Conservation (phyloP, 1,140 invertebrate genomes). For the Heliconius eleuchia region DNA sequence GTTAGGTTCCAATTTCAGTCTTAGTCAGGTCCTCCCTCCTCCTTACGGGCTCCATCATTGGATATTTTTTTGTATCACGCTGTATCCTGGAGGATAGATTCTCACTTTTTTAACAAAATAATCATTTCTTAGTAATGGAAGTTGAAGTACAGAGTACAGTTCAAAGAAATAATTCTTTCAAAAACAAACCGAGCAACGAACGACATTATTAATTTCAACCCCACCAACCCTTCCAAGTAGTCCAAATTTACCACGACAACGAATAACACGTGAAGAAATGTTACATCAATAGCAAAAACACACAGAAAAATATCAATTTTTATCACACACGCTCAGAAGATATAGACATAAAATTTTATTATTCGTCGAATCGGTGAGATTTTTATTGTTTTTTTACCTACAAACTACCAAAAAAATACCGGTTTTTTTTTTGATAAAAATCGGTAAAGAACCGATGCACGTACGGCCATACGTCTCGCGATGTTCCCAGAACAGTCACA, state of each 20-base stretch:
- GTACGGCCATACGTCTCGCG: slow-evolving; percentile 42
- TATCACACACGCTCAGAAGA: slow-evolving; percentile 60
- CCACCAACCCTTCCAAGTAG: not conserved
- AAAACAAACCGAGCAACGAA: too few species aligned
- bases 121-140: too few species aligned
- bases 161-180: too few species aligned
- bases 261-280: slow-evolving; percentile 47
- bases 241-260: not conserved
- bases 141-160: too few species aligned
- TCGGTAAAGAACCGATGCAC: slow-evolving; percentile 66
- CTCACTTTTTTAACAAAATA: too few species aligned
- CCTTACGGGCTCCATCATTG: too few species aligned
- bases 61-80: too few species aligned
- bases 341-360: slow-evolving; percentile 75
- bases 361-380: slow-evolving; percentile 58
- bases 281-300: not conserved
- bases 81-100: too few species aligned
- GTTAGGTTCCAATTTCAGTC: too few species aligned
- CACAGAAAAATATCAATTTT: slow-evolving; percentile 53
- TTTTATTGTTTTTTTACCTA: slow-evolving; percentile 43
- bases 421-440: slow-evolving; percentile 65
- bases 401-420: slow-evolving; percentile 50
- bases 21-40: too few species aligned
- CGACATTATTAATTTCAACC: not conserved
- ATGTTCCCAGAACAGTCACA: slow-evolving; percentile 54